These are phyloP conservation scores for Acromyrmex echinatior DNA, from an alignment of 1,140 invertebrate genomes.

Conservation along the genomic window DNA sequence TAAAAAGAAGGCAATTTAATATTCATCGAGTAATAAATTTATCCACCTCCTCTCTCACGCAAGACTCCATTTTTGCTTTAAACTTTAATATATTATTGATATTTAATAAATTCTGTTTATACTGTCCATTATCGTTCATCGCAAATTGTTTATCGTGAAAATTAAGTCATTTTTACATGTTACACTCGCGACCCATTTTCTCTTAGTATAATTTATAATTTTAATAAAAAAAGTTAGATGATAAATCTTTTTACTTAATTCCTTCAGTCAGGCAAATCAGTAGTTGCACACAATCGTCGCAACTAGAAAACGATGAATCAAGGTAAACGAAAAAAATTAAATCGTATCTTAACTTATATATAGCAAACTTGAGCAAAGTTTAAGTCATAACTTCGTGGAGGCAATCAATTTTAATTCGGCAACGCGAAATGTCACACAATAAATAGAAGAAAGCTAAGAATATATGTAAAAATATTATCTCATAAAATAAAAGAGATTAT, in stretches of 20 bases:
- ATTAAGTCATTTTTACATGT: slow-evolving; percentile 1
- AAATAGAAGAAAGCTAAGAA: background rate
- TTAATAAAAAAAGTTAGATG: slow-evolving; percentile 1
- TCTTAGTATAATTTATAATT: background rate
- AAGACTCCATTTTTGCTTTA: background rate
- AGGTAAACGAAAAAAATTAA: slow-evolving; percentile 17
- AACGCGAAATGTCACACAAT: background rate
- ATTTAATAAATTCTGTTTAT: background rate
- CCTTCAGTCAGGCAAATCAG: background rate
- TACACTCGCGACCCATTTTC: background rate
- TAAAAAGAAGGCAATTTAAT: slow-evolving; percentile 15
- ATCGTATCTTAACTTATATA: background rate
- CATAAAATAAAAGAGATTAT: background rate
- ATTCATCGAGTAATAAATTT: slow-evolving; percentile 22
- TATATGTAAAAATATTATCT: background rate
- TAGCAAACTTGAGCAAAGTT: background rate
- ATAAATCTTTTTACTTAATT: slow-evolving; percentile 36
- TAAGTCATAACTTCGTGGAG: background rate
- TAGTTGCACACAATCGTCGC: background rate
- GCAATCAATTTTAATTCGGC: slow-evolving; percentile 13
- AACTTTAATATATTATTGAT: background rate
- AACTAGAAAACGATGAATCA: background rate
- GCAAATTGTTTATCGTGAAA: background rate
- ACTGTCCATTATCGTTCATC: background rate
- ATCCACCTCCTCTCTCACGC: background rate